phyloP scores from a whole-genome alignment of 2,113 vertebrate species.

The Apistogramma diplotaenia region DNA sequence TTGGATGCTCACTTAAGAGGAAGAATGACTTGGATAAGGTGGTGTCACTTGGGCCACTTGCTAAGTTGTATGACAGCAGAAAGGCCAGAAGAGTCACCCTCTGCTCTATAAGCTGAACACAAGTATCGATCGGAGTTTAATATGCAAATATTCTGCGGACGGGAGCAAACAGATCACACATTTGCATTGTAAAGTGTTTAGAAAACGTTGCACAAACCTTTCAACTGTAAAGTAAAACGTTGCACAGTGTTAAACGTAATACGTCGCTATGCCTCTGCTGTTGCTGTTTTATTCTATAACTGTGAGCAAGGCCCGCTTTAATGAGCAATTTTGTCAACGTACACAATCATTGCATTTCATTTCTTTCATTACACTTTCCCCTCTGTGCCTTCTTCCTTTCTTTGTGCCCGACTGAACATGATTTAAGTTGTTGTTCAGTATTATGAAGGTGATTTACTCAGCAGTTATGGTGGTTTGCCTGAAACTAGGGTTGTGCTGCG shows the following conservation, averaged over 20 bases:
- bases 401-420: conserved; percentile 4
- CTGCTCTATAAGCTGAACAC: neutral
- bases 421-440: conserved; percentile 23
- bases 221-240: neutral
- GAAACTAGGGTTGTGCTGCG: neutral
- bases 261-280: neutral
- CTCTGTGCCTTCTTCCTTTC: neutral
- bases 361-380: neutral
- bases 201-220: neutral
- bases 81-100: neutral
- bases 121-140: neutral
- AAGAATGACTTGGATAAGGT: conserved; percentile 2
- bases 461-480: neutral
- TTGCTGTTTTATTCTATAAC: neutral
- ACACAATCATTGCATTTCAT: neutral
- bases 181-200: neutral
- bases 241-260: neutral
- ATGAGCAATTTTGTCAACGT: neutral
- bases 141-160: neutral
- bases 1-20: neutral
- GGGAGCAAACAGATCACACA: neutral
- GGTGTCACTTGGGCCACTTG: neutral
- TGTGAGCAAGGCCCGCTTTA: neutral
- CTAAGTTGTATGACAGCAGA: neutral
- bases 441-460: conserved; percentile 2